A percentile compares a stretch with the other conserved stretches of the same genome.
Conservation (phyloP, 2,888 invertebrate genomes). For the Therioaphis trifolii region DNA sequence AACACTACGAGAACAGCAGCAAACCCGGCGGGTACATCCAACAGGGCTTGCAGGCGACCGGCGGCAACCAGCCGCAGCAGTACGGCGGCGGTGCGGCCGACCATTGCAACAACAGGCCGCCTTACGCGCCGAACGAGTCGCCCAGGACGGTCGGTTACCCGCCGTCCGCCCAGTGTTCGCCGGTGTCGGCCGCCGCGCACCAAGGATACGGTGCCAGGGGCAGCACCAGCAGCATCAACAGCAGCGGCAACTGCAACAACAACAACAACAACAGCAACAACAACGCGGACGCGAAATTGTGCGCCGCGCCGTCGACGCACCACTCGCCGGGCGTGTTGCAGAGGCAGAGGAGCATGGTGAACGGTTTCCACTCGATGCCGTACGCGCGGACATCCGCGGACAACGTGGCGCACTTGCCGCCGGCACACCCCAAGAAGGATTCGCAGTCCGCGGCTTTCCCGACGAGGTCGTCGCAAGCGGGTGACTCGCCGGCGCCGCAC, state of each 20-base stretch:
- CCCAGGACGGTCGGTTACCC: neutral
- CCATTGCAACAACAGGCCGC: no score
- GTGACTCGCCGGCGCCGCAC: neutral
- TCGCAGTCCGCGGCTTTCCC: neutral
- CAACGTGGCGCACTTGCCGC: constrained; percentile 45
- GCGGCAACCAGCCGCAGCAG: constrained; percentile 67
- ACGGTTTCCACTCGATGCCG: constrained; percentile 58
- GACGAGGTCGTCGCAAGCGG: neutral
- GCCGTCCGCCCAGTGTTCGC: neutral
- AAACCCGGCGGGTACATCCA: constrained; percentile 39
- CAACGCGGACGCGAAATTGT: constrained; percentile 25
- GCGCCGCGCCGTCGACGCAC: neutral
- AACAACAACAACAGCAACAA: constrained; percentile 1
- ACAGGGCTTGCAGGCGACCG: constrained; percentile 66
- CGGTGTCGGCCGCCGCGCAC: neutral
- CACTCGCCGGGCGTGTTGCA: constrained; percentile 38
- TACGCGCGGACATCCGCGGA: constrained; percentile 31
- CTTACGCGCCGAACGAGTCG: no score
- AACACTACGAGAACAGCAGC: constrained; percentile 33
- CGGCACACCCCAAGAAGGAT: constrained; percentile 56
- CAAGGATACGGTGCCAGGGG: no score
- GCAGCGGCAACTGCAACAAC: no score
- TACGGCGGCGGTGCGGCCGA: constrained; percentile 63
- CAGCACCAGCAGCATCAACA: no score
- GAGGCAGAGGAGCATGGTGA: constrained; percentile 57